Percentiles rank a stretch among this genome's conserved stretches.
phyloP scores from a whole-genome alignment of 2,797 vertebrate species.

The Melanotaenia trifasciata region DNA sequence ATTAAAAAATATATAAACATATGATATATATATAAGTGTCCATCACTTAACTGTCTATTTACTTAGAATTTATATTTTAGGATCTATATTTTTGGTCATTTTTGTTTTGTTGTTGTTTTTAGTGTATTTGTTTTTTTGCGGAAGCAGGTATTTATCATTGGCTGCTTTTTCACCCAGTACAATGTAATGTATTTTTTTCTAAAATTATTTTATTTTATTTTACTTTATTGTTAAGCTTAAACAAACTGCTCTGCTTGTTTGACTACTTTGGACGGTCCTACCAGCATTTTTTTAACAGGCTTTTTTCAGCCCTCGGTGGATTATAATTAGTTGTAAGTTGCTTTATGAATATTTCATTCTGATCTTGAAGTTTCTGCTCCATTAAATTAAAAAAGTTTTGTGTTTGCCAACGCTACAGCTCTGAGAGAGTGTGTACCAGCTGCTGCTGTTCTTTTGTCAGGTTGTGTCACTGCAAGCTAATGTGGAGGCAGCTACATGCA shows the following conservation, averaged over 20 bases:
- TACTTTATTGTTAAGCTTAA: too few species aligned
- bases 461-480: background rate
- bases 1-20: too few species aligned
- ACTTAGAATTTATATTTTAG: too few species aligned
- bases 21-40: too few species aligned
- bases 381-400: constrained; percentile 1
- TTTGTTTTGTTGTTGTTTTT: too few species aligned
- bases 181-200: too few species aligned
- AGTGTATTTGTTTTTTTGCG: too few species aligned
- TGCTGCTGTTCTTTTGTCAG: background rate
- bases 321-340: constrained; percentile 4
- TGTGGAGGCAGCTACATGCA: constrained; percentile 17
- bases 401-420: constrained; percentile 5
- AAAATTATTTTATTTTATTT: background rate
- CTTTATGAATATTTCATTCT: constrained; percentile 28
- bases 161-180: too few species aligned
- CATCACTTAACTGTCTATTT: too few species aligned
- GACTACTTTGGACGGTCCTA: background rate
- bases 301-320: background rate
- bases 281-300: constrained; percentile 1
- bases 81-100: too few species aligned
- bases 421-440: constrained; percentile 2
- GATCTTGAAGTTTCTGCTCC: constrained; percentile 3
- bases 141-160: too few species aligned
- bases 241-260: too few species aligned